These are phyloP conservation scores for Cyphomyrus plagiostoma DNA, from an alignment of 2,113 vertebrate species.

Conservation along the genomic window DNA sequence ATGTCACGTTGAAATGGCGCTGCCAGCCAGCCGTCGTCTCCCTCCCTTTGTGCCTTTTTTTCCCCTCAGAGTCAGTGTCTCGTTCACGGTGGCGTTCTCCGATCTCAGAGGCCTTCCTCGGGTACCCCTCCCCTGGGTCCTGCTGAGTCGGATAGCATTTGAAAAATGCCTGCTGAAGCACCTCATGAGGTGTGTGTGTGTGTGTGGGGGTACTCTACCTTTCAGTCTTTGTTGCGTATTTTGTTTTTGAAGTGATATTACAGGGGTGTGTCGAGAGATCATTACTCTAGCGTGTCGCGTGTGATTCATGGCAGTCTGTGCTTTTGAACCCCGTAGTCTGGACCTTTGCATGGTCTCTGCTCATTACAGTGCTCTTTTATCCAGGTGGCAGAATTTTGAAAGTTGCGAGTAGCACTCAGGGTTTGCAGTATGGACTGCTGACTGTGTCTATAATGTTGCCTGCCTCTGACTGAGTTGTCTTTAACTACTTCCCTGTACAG, in stretches of 20 bases:
- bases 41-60: neutral
- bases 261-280: neutral
- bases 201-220: neutral
- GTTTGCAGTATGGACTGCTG: neutral
- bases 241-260: neutral
- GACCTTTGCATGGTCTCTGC: neutral
- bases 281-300: neutral
- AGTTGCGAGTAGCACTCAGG: neutral
- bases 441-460: neutral
- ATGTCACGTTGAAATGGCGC: slow-evolving; percentile 41
- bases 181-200: neutral
- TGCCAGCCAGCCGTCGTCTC: slow-evolving; percentile 16
- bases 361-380: neutral
- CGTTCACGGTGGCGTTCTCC: neutral
- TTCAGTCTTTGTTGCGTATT: neutral
- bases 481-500: neutral
- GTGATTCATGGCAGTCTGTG: neutral
- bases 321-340: neutral
- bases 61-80: neutral
- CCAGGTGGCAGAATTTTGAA: neutral
- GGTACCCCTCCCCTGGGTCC: neutral
- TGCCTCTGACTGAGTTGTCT: neutral
- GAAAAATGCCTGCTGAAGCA: neutral
- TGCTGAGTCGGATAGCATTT: neutral
- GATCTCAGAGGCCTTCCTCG: neutral